Evolutionary conservation across 53 echinoderm and acorn worm species (phyloP).

Genomic region (Hippasteria phrygiana): DNA sequence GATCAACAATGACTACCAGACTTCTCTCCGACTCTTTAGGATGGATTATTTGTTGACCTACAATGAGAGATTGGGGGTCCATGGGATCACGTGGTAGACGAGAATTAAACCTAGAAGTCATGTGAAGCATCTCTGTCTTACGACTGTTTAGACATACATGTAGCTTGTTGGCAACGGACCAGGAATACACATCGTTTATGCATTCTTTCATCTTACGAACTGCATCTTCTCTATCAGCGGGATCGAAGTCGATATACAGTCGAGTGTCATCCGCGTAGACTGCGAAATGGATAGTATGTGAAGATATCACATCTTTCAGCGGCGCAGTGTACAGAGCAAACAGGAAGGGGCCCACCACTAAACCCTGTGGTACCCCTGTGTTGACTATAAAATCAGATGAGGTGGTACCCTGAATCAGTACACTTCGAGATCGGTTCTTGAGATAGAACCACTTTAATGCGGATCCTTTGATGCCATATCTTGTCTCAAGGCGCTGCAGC

Average conservation of each 20-base stretch:
- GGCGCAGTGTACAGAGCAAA: slow-evolving; percentile 35
- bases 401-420: background rate
- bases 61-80: background rate
- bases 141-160: background rate
- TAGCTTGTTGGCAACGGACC: slow-evolving; percentile 19
- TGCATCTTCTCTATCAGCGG: slow-evolving; percentile 5
- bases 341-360: background rate
- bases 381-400: background rate
- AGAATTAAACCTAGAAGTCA: background rate
- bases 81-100: background rate
- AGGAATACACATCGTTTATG: slow-evolving; percentile 3
- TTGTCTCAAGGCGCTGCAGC: background rate
- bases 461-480: slow-evolving; percentile 21
- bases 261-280: slow-evolving; percentile 33
- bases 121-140: background rate
- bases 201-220: slow-evolving; percentile 13
- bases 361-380: slow-evolving; percentile 52
- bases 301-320: slow-evolving; percentile 7
- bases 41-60: background rate
- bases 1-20: background rate
- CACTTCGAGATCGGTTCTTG: background rate
- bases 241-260: background rate
- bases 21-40: slow-evolving; percentile 11
- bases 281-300: slow-evolving; percentile 3
- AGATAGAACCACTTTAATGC: slow-evolving; percentile 47